phyloP scores from a whole-genome alignment of 2,797 vertebrate species.

The Megaceryle alcyon region DNA sequence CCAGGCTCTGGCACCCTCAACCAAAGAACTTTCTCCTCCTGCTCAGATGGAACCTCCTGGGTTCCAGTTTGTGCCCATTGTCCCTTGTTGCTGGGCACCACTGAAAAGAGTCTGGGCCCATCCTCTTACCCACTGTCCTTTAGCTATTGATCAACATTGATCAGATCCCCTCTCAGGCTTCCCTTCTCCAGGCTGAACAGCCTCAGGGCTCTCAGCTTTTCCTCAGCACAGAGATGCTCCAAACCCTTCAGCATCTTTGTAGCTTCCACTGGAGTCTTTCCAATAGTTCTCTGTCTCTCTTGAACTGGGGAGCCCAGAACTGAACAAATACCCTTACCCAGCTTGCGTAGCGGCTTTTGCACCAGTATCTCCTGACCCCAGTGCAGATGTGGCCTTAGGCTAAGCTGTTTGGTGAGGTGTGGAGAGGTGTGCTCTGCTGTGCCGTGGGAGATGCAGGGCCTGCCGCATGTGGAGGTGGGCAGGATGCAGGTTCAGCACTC shows the following conservation, averaged over 20 bases:
- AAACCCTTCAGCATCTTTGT: background rate
- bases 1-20: background rate
- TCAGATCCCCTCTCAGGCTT: background rate
- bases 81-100: background rate
- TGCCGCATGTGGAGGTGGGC: background rate
- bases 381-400: background rate
- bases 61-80: background rate
- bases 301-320: background rate
- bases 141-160: background rate
- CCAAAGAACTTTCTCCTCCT: background rate
- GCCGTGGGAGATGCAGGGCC: accelerated
- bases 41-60: background rate
- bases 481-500: background rate
- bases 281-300: background rate
- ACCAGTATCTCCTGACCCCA: background rate
- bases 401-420: background rate
- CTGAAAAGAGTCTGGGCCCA: background rate
- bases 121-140: background rate
- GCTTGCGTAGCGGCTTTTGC: background rate
- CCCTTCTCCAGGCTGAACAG: background rate
- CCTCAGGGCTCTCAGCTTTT: background rate
- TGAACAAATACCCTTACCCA: background rate
- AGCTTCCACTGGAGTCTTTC: background rate
- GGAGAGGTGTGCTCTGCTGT: background rate
- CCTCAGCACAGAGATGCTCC: background rate